A percentile compares a stretch with the other conserved stretches of the same genome.
Conservation (phyloP, 2,888 invertebrate species). For the Catonia carolina region DNA sequence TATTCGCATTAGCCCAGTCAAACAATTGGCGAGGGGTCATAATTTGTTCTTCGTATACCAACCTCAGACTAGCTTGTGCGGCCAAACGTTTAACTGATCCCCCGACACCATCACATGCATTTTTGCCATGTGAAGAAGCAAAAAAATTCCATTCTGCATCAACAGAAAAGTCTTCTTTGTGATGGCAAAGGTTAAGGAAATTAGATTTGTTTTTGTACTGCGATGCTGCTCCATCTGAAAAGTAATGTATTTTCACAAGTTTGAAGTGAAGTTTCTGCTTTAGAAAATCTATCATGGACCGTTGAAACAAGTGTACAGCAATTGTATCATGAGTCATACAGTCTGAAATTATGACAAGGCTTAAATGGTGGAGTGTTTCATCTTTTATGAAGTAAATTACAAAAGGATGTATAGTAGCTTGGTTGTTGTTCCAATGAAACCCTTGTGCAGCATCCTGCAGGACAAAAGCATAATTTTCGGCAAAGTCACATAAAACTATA, state of each 20-base stretch:
- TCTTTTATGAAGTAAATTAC: conserved; percentile 3
- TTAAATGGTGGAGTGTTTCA: background rate
- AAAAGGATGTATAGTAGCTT: conserved; percentile 13
- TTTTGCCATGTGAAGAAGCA: conserved; percentile 26
- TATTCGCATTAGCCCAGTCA: conserved; percentile 9
- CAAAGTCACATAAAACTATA: conserved; percentile 11
- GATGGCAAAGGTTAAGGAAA: conserved; percentile 31
- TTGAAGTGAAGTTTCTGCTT: background rate
- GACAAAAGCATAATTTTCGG: conserved; percentile 20
- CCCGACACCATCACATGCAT: conserved; percentile 26
- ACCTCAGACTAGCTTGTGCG: conserved; percentile 24
- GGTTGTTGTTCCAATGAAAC: conserved; percentile 8
- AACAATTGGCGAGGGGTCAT: conserved; percentile 1
- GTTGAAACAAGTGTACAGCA: conserved; percentile 8
- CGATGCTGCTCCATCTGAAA: conserved; percentile 33
- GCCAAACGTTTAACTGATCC: conserved; percentile 29
- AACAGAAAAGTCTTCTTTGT: conserved; percentile 22
- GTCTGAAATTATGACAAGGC: conserved; percentile 4
- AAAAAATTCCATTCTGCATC: conserved; percentile 28
- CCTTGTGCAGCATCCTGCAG: conserved; percentile 19
- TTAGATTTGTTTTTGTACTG: conserved; percentile 36
- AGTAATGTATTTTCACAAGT: conserved; percentile 17
- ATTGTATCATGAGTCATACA: conserved; percentile 9
- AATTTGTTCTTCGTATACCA: conserved; percentile 9
- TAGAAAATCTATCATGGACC: background rate